Evolutionary conservation across 2,797 vertebrate genomes (phyloP), one percentile per base, ranked within the genome.

Genomic region (Falco peregrinus): DNA sequence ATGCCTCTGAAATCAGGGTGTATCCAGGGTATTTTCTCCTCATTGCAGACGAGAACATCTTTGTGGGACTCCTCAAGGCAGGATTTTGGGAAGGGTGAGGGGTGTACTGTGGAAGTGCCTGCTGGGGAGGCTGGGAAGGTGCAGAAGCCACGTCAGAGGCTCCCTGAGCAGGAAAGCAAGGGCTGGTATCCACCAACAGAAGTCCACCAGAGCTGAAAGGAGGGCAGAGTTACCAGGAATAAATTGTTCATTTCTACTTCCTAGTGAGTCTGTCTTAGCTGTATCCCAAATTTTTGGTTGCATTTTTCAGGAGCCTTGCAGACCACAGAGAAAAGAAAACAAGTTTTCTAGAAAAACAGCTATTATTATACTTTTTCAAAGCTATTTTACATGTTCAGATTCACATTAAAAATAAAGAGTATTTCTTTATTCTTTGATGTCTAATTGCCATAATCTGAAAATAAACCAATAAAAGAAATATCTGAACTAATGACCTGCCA

Each of bases 401-500:
- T 61, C 57, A 75, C 19, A 5, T 28, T n/a, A 67, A 29, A 60
- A 39, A 41, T 26, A 54, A 22, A 16, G 7, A 20, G 13, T 4
- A 41, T 60, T 83, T 79, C 15, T 56, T 65, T 84, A 48, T 77
- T 79, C 39, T 84, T 87, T 78, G 57, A 57, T 75, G 48, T 33
- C n/a, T 87, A 77, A 77, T 90, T 83, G 53, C 45, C 50, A 6
- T 65, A 75, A 77, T 68, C 56, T 85, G 65, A 87, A 90, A 88
- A 84, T 90, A 83, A 93, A 85, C 60, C 47, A 85, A 65, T 89
- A 70, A 89, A 90, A 60, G 67, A 85, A 91, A 43, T 13, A 91
- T 45, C 71, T 65, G 67, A 91, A 85, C 65, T 85, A 82, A 88
- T 69, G 84, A 54, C 82, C 77, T 89, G 81, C 41, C 81, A 60